Evolutionary conservation across 1,140 invertebrate genomes (phyloP).

Genomic region (Apis dorsata): DNA sequence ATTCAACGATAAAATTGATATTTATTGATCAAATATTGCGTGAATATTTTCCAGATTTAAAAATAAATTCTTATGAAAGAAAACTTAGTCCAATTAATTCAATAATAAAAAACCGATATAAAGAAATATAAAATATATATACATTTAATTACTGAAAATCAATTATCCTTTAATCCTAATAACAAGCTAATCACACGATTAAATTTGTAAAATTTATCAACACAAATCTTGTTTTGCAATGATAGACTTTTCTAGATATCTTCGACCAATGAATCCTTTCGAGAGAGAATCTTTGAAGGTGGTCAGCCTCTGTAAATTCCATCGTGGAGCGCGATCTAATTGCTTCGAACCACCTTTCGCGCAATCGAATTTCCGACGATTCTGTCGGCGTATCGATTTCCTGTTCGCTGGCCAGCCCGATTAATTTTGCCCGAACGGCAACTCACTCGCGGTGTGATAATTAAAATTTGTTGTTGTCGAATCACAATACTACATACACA

Average conservation of each 20-base stretch:
- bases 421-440: slow-evolving; percentile 59
- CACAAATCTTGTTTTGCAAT: neutral
- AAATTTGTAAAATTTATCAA: too few relatives aligned
- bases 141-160: too few relatives aligned
- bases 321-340: slow-evolving; percentile 20
- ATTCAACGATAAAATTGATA: too few relatives aligned
- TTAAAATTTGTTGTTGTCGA: slow-evolving; percentile 70
- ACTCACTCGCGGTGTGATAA: slow-evolving; percentile 62
- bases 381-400: slow-evolving; percentile 41
- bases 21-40: too few relatives aligned
- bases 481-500: slow-evolving; percentile 45
- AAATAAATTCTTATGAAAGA: too few relatives aligned
- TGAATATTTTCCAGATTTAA: too few relatives aligned
- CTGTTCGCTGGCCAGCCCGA: slow-evolving; percentile 38
- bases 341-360: slow-evolving; percentile 19
- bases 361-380: slow-evolving; percentile 29
- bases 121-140: too few relatives aligned
- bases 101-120: too few relatives aligned
- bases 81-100: too few relatives aligned
- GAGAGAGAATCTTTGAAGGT: slow-evolving; percentile 5
- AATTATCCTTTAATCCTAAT: too few relatives aligned
- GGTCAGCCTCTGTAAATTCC: slow-evolving; percentile 11
- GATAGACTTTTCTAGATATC: neutral
- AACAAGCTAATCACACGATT: too few relatives aligned
- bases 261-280: neutral